Evolutionary conservation across 1,140 invertebrate genomes (phyloP).

Genomic region (Hycleus phaleratus): DNA sequence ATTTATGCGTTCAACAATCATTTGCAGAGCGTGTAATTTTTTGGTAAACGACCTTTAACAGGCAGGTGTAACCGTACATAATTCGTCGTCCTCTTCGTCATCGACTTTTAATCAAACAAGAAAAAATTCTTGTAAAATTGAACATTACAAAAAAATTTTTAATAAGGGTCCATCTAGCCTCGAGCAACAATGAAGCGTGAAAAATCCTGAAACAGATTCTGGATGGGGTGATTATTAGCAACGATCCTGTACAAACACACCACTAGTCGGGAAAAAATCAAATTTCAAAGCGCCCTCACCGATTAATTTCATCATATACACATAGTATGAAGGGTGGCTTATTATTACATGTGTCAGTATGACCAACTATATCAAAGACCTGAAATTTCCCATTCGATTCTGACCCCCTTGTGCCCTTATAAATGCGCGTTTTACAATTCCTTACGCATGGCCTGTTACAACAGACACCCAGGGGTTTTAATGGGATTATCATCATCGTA

Average conservation of each 20-base stretch:
- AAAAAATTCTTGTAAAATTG: too few relatives aligned
- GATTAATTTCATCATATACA: slow-evolving; percentile 24
- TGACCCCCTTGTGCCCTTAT: neutral
- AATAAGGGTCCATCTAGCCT: too few relatives aligned
- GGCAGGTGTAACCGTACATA: slow-evolving; percentile 5
- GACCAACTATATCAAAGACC: slow-evolving; percentile 7
- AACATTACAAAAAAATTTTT: too few relatives aligned
- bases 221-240: slow-evolving; percentile 21
- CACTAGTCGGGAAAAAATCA: slow-evolving; percentile 23
- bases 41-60: slow-evolving; percentile 12
- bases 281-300: slow-evolving; percentile 23
- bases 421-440: slow-evolving; percentile 1
- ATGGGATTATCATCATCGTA: too few relatives aligned
- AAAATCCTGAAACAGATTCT: slow-evolving; percentile 17
- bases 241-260: slow-evolving; percentile 21
- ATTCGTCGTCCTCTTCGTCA: slow-evolving; percentile 2
- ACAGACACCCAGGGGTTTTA: too few relatives aligned
- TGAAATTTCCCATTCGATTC: too few relatives aligned
- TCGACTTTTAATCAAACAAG: too few relatives aligned
- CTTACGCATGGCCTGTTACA: neutral
- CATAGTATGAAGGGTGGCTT: slow-evolving; percentile 7
- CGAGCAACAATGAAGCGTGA: slow-evolving; percentile 17
- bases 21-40: slow-evolving; percentile 13
- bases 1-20: slow-evolving; percentile 11
- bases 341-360: slow-evolving; percentile 29